Base-by-base conservation (phyloP, 2,797 vertebrate species). In the Periophthalmus magnuspinnatus region DNA sequence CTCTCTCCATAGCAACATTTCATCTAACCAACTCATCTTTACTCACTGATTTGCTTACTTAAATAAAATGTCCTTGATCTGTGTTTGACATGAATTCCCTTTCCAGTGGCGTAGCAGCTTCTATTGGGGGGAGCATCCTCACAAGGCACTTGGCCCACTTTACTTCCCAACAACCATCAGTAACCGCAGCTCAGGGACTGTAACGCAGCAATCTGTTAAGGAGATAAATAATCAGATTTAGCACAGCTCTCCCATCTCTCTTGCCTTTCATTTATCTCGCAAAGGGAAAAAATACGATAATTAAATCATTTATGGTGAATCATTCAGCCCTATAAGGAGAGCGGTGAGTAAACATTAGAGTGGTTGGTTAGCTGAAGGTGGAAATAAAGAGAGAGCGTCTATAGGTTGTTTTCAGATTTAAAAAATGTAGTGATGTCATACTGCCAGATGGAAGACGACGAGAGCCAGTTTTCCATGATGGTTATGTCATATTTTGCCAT, bases 161-260 rank as follows among this genome's bases (percentile, higher is more conserved):
- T 92, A 70, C 87, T 28, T 90, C 89, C 89, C 87, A 73, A 91
- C 91, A 91, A 91, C 86, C 89, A 89, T 88, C 91, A 88, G 91
- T 90, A 86, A 92, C 91, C 87, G 88, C 91, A 93, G 95, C 96
- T 95, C 92, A 86, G 94, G 95, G 96, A 95, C 94, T 94, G 93
- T 92, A 94, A 94, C 94, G 83, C 89, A 89, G 93, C 95, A 95
- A 93, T 96, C 95, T 95, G 95, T 96, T 96, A 94, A 94, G 90
- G 93, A 96, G 95, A 97, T 95, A 96, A 96, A 98, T 96, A 95
- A 97, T 96, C 95, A 94, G 93, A 95, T 96, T 94, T 95, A 93
- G 94, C 94, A 92, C 91, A 90, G 93, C 93, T 92, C 92, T 94
- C 94, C 93, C 92, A 92, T 94, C 93, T 93, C 93, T 93, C 93